Conservation (phyloP, 2,113 vertebrate genomes). For the Calidris pygmaea region DNA sequence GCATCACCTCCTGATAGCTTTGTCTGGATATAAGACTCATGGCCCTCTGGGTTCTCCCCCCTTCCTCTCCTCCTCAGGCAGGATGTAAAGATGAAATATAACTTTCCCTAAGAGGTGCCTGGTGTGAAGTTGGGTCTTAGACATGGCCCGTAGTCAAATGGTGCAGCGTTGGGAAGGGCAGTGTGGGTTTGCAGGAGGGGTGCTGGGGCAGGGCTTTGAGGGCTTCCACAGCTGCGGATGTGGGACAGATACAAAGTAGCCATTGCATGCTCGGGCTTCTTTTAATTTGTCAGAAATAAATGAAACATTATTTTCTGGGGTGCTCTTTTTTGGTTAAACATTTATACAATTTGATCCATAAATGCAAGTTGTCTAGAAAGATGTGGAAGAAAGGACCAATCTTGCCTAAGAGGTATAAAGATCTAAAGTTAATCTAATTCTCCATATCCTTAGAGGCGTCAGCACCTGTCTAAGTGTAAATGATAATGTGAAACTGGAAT, state of each 20-base stretch:
- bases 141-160: too few relatives aligned
- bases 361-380: not conserved
- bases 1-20: not conserved
- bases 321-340: not conserved
- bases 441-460: not conserved
- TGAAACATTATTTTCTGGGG: not conserved
- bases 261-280: rapidly evolving
- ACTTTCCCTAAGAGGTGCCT: not conserved
- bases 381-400: not conserved
- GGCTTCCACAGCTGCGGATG: not conserved
- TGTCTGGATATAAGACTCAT: not conserved
- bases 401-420: not conserved
- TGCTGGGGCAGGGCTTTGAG: not conserved
- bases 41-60: not conserved
- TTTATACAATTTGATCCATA: not conserved
- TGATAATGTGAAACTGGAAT: not conserved
- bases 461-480: not conserved
- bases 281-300: not conserved
- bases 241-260: not conserved
- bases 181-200: not conserved
- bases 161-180: not conserved
- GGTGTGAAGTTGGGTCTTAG: not conserved
- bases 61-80: not conserved
- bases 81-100: not conserved
- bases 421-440: not conserved